phyloP scores from a whole-genome alignment of 2,888 invertebrate genomes.

The Volucella bombylans region DNA sequence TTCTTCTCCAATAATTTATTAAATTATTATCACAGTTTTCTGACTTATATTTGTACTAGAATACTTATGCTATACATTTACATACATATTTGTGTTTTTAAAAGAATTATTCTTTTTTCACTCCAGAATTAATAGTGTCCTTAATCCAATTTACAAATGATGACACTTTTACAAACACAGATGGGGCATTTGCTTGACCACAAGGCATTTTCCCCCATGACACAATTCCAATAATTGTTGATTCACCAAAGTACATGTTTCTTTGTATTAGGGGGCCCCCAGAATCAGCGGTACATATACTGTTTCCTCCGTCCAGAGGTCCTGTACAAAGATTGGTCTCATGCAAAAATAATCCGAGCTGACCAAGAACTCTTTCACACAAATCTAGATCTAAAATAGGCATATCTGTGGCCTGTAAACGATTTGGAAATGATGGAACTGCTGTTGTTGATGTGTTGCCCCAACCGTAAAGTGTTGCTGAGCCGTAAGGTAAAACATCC shows the following conservation, averaged over 20 bases:
- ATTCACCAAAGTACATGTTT: conserved; percentile 68
- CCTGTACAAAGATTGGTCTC: conserved; percentile 81
- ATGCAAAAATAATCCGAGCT: conserved; percentile 78
- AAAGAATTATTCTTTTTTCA: conserved; percentile 30
- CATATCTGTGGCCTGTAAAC: conserved; percentile 80
- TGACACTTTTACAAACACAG: conserved; percentile 83
- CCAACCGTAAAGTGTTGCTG: conserved; percentile 81
- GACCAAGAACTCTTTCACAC: conserved; percentile 79
- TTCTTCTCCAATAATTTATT: conserved; percentile 13
- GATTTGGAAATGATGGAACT: conserved; percentile 79
- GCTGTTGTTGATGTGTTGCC: conserved; percentile 81
- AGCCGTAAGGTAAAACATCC: conserved; percentile 77
- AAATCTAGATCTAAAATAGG: conserved; percentile 79
- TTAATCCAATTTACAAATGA: conserved; percentile 82
- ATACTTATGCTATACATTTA: not conserved
- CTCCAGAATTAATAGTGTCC: conserved; percentile 75
- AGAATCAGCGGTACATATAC: conserved; percentile 81
- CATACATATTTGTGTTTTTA: not conserved
- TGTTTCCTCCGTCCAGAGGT: conserved; percentile 80
- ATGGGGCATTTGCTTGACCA: conserved; percentile 81
- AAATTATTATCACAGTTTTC: conserved; percentile 21
- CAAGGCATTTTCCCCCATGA: conserved; percentile 84
- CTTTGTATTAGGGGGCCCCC: conserved; percentile 81
- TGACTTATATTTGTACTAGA: not conserved
- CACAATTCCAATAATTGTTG: conserved; percentile 82